These are phyloP conservation scores for Bombus breviceps DNA, from an alignment of 1,140 invertebrate species.

Conservation along the genomic window DNA sequence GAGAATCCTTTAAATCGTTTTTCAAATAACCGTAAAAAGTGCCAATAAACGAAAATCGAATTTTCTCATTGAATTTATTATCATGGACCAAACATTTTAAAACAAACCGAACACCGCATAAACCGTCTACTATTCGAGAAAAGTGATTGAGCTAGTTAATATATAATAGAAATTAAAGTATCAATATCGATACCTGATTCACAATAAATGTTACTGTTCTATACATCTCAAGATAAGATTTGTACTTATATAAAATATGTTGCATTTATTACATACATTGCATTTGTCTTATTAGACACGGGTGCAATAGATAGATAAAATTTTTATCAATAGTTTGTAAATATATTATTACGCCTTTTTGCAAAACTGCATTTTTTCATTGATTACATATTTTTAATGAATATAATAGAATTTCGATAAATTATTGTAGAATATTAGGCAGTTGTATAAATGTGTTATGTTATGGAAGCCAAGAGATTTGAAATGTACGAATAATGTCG, in stretches of 20 bases:
- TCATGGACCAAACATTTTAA: background rate
- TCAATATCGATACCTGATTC: constrained; percentile 27
- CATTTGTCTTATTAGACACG: background rate
- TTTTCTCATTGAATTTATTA: background rate
- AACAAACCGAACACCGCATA: background rate
- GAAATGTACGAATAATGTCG: background rate
- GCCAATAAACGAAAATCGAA: background rate
- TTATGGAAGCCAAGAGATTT: background rate
- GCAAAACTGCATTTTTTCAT: background rate
- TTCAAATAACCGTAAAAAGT: background rate
- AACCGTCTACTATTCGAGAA: background rate
- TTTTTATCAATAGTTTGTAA: constrained; percentile 27
- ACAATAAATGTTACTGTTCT: constrained; percentile 20
- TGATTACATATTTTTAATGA: background rate
- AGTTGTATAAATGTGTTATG: constrained; percentile 10
- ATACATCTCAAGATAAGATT: background rate
- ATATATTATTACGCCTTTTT: background rate
- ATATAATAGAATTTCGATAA: background rate
- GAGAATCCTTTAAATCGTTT: background rate
- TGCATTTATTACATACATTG: background rate
- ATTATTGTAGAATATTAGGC: background rate
- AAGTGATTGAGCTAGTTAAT: constrained; percentile 53
- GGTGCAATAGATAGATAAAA: constrained; percentile 29
- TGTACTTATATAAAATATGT: constrained; percentile 28
- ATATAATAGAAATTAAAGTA: constrained; percentile 25